Evolutionary conservation across 2,888 invertebrate species (phyloP), one percentile per base, ranked within the genome.

Genomic region (Catocala fraxini): DNA sequence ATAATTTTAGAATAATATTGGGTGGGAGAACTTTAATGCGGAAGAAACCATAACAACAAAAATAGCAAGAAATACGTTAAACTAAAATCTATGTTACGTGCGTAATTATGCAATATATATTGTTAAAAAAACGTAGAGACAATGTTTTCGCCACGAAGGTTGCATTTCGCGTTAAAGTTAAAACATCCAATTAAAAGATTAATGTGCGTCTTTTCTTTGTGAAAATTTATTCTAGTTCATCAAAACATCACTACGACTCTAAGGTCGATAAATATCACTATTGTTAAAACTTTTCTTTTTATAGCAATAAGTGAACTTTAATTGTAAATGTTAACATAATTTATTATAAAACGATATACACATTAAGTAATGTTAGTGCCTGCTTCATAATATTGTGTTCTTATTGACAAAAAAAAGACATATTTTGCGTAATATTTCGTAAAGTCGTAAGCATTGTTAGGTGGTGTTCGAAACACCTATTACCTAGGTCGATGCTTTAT

Each of bases 281-380:
- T 79, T 88, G 89, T 88, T 90, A 86, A 84, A 84, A 15, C 15
- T 84, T 83, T 88, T 85, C 84, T 83, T 87, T 89, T 88, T 77
- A 83, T 93, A 93, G 90, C 79, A 73, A 71, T 92, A 92, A 90
- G 90, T 82, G 84, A 86, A 84, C 83, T 83, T 84, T 89, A 88
- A 85, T 81, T 90, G 87, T 92, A 91, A 89, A 90, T 90, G 86
- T 89, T 90, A 90, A 90, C 89, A 90, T 93, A 92, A 93, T 92
- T 93, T 93, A 93, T 93, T 93, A 86, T 92, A 91, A 88, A 90
- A 89, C 86, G 83, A 89, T 90, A 89, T 91, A 92, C 88, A 89
- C 82, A 81, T 82, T 90, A 91, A 89, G 90, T 92, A 90, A 90
- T 83, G 85, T 92, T 93, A 93, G 94, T 93, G 93, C 94, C 94